A percentile compares a stretch with the other conserved stretches of the same genome.
Conservation (phyloP, 2,888 invertebrate genomes). For the Diogma glabrata region DNA sequence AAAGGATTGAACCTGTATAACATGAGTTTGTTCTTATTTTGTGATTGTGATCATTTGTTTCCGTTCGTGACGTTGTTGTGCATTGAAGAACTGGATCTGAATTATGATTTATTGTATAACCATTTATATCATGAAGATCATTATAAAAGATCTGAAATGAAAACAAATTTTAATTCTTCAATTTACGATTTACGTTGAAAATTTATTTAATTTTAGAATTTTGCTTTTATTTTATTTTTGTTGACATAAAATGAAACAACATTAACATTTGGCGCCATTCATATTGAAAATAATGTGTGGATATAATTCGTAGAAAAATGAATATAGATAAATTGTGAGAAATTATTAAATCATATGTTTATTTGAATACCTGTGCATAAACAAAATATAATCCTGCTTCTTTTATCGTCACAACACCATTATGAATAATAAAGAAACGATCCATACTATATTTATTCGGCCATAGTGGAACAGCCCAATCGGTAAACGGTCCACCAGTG, state of each 20-base stretch:
- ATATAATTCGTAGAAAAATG: too few species aligned
- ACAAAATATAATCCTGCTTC: slow-evolving; percentile 63
- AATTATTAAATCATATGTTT: too few species aligned
- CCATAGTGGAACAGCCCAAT: slow-evolving; percentile 56
- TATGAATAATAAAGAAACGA: slow-evolving; percentile 46
- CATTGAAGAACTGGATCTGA: slow-evolving; percentile 58
- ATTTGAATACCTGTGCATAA: slow-evolving; percentile 55
- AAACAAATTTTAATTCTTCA: background rate
- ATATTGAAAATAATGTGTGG: too few species aligned
- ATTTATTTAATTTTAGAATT: background rate
- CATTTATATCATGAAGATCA: slow-evolving; percentile 63
- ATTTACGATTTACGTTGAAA: background rate
- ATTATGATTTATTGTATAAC: slow-evolving; percentile 58
- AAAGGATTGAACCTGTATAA: slow-evolving; percentile 40
- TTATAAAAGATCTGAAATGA: slow-evolving; percentile 58
- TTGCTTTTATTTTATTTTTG: too few species aligned
- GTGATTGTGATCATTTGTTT: too few species aligned
- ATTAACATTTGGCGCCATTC: too few species aligned
- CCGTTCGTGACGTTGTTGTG: slow-evolving; percentile 51
- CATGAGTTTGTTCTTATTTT: slow-evolving; percentile 63
- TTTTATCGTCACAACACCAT: slow-evolving; percentile 54
- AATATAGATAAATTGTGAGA: too few species aligned
- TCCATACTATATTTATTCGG: slow-evolving; percentile 47
- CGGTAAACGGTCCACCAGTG: slow-evolving; percentile 47
- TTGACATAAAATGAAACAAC: too few species aligned